Evolutionary conservation across 2,797 vertebrate genomes (phyloP).

Genomic region (Phataginus tricuspis): DNA sequence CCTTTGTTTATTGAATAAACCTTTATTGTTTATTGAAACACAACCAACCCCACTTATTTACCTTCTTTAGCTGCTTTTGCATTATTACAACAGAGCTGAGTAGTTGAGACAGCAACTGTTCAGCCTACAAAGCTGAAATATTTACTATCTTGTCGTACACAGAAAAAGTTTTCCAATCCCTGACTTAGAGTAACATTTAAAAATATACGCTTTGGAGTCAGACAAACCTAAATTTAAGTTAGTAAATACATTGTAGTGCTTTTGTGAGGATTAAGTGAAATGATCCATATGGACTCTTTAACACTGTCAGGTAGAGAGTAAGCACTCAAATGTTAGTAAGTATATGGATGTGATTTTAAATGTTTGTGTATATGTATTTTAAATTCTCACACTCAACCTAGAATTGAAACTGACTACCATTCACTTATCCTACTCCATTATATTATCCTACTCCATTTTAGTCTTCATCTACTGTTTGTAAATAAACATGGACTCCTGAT

Average conservation of each 20-base stretch:
- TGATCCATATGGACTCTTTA: not conserved
- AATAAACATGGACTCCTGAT: not conserved
- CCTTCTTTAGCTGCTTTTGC: not conserved
- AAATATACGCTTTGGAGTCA: not conserved
- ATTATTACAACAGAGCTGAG: not conserved
- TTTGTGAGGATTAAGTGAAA: not conserved
- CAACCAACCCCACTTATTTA: not conserved
- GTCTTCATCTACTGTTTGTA: not conserved
- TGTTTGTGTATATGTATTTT: not conserved
- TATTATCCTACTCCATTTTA: not conserved
- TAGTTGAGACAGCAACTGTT: not conserved
- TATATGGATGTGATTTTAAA: not conserved
- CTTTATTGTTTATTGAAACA: not conserved
- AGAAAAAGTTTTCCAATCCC: not conserved
- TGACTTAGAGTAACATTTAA: slow-evolving; percentile 26
- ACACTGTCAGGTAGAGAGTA: not conserved
- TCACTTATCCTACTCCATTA: not conserved
- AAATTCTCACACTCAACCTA: not conserved
- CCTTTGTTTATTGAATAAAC: too few species aligned
- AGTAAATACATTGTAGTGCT: not conserved
- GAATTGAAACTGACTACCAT: slow-evolving; percentile 5
- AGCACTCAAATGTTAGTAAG: not conserved
- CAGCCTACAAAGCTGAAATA: not conserved
- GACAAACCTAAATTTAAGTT: slow-evolving; percentile 17
- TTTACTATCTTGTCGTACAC: not conserved